phyloP scores from a whole-genome alignment of 2,113 vertebrate species.

The Oreocharis arfaki region DNA sequence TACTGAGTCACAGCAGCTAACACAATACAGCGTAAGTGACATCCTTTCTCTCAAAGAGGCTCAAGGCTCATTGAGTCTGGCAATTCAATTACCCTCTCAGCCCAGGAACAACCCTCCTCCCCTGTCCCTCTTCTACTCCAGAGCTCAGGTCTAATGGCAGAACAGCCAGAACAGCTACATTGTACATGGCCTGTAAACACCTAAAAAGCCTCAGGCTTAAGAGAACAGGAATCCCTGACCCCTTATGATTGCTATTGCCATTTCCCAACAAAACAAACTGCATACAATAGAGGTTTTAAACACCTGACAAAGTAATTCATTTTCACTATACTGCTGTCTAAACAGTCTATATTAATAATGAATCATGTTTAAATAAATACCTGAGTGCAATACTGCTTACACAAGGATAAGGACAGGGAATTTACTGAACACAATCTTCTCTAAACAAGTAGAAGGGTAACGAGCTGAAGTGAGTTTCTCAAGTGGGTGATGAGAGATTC shows the following conservation, averaged over 20 bases:
- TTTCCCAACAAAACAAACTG: constrained; percentile 37
- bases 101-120: constrained; percentile 31
- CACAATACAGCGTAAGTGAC: constrained; percentile 52
- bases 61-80: constrained; percentile 60
- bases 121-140: neutral
- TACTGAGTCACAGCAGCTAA: constrained; percentile 33
- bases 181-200: constrained; percentile 44
- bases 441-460: neutral
- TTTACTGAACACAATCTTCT: neutral
- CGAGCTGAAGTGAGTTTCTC: neutral
- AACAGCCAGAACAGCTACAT: neutral
- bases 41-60: constrained; percentile 54
- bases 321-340: neutral
- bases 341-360: constrained; percentile 14
- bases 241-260: constrained; percentile 46
- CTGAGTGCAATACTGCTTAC: neutral
- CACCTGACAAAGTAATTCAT: constrained; percentile 30
- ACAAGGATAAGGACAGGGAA: neutral
- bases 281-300: constrained; percentile 44
- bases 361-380: constrained; percentile 47
- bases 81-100: constrained; percentile 74
- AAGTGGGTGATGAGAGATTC: neutral
- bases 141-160: constrained; percentile 15
- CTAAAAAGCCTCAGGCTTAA: constrained; percentile 61
- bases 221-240: constrained; percentile 63